Evolutionary conservation across 2,797 vertebrate genomes (phyloP).

Genomic region (Telmatherina bonti): DNA sequence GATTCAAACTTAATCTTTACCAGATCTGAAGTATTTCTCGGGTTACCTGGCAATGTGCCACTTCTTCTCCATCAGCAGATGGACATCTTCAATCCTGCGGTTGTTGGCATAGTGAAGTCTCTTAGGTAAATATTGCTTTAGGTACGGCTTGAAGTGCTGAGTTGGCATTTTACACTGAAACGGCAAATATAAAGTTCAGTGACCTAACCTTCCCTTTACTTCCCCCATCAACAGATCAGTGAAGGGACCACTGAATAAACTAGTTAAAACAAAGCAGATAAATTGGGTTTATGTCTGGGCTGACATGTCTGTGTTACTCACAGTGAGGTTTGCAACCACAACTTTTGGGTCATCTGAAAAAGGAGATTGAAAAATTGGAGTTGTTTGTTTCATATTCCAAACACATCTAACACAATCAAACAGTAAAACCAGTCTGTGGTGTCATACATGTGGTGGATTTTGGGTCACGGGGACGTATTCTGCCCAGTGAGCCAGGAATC

Average conservation of each 20-base stretch:
- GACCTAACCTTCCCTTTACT: background rate
- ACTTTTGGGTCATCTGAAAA: slow-evolving; percentile 91
- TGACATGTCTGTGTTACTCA: slow-evolving; percentile 78
- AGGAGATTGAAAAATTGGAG: slow-evolving; percentile 1
- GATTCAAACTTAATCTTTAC: fast-evolving
- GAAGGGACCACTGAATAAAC: background rate
- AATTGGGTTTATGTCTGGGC: background rate
- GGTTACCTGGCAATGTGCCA: slow-evolving; percentile 95
- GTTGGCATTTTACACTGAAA: slow-evolving; percentile 93
- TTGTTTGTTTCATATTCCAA: background rate
- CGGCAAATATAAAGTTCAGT: background rate
- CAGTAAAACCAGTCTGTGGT: fast-evolving
- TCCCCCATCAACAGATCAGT: background rate
- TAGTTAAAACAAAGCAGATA: too few relatives aligned
- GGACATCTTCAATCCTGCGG: slow-evolving; percentile 94
- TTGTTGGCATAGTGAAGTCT: slow-evolving; percentile 97
- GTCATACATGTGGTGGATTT: slow-evolving; percentile 89
- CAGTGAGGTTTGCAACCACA: slow-evolving; percentile 95
- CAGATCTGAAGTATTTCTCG: background rate
- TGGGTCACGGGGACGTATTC: slow-evolving; percentile 88
- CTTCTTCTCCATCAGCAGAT: slow-evolving; percentile 93
- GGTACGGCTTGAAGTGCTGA: slow-evolving; percentile 96
- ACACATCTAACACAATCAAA: fast-evolving
- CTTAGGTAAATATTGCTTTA: slow-evolving; percentile 96
- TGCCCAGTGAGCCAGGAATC: slow-evolving; percentile 92